Base-by-base conservation (phyloP, 2,888 invertebrate species). In the Palloptera scutellata region DNA sequence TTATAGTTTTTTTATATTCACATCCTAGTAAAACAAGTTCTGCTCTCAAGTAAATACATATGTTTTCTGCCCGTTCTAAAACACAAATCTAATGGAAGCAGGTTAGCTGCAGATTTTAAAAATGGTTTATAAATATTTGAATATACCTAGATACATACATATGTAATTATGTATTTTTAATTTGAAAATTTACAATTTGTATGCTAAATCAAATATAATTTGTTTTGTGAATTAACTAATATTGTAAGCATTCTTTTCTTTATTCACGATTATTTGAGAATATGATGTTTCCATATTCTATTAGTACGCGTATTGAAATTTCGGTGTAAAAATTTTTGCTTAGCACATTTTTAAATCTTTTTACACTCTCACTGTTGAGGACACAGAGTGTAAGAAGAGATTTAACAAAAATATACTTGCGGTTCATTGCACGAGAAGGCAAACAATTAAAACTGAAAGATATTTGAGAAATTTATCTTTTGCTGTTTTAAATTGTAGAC, bases 401-500 rank as follows among this genome's bases (percentile, higher is more conserved):
- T 30, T 30, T 30, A 30, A 48, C 48, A 64, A 64, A 64, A 59
- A 64, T 64, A 64, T 59, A 64, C 55, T 66, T 61, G 19, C 40
- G 43, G 60, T 73, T 74, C 73, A 76, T 74, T 75, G 74, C 74
- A 75, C 74, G 72, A 73, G 75, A 75, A 76, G 72, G 75, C 70
- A 75, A 75, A 75, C 75, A 76, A 59, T 71, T 73, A 74, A 76
- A 75, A 73, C 66, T 61, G 40, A 48, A 66, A 63, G 69, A 66
- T 69, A 61, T 41, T 48, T 12, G 15, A 40, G 54, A 52, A 57
- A 66, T 60, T 1, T 20, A 61, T 51, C 61, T 61, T 65, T 66
- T 69, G 42, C 30, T 65, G 69, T 71, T 67, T 69, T 67, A 71
- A 15, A 60, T 59, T 62, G 30, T 54, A 45, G 52, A 57, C 55